phyloP scores from a whole-genome alignment of 1,140 invertebrate genomes.

The Rhizoglyphus robini region DNA sequence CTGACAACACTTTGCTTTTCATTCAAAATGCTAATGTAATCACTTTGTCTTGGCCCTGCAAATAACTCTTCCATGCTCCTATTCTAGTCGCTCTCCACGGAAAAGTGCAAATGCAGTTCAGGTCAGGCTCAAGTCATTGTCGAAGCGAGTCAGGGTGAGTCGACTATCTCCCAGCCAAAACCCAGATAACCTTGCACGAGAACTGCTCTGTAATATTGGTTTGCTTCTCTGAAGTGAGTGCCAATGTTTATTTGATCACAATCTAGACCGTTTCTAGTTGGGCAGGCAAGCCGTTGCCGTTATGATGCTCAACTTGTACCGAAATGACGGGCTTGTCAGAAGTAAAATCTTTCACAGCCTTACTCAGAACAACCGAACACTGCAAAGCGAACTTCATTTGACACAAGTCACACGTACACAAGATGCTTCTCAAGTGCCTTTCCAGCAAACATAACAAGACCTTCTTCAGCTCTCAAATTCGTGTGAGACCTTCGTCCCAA shows the following conservation, averaged over 20 bases:
- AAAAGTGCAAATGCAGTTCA: not conserved
- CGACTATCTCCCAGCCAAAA: not conserved
- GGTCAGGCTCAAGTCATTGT: not conserved
- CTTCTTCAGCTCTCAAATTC: slow-evolving; percentile 4
- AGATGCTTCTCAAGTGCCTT: not conserved
- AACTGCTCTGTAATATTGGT: slow-evolving; percentile 3
- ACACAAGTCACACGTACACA: not conserved
- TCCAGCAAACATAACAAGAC: slow-evolving; percentile 16
- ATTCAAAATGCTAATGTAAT: too few relatives aligned
- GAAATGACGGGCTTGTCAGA: not conserved
- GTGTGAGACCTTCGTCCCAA: too few relatives aligned
- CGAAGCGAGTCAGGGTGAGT: not conserved
- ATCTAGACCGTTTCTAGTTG: not conserved
- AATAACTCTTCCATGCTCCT: not conserved
- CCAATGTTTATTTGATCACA: not conserved
- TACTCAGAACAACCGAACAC: not conserved
- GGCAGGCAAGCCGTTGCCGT: slow-evolving; percentile 15
- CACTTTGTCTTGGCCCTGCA: too few relatives aligned
- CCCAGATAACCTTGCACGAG: slow-evolving; percentile 3
- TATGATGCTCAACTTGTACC: slow-evolving; percentile 7
- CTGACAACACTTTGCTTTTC: too few relatives aligned
- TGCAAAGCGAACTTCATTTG: slow-evolving; percentile 17
- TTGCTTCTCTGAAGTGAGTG: slow-evolving; percentile 9
- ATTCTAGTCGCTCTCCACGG: slow-evolving; percentile 9
- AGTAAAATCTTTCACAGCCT: slow-evolving; percentile 8